phyloP scores from a whole-genome alignment of 2,113 vertebrate species.

The Melanerpes aurifrons region DNA sequence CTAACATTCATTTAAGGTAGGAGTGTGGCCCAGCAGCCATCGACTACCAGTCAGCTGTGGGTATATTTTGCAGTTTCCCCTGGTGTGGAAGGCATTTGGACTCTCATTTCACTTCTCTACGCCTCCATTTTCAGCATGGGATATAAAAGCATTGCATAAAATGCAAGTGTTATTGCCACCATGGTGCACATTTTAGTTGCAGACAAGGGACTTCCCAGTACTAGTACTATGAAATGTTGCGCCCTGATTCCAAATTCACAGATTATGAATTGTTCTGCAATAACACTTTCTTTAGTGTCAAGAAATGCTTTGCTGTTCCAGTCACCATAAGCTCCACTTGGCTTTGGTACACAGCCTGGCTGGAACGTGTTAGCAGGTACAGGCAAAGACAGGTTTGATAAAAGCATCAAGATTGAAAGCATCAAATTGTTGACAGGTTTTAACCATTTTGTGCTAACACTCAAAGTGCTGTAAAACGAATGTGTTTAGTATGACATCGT shows the following conservation, averaged over 20 bases:
- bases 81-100: neutral
- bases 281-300: neutral
- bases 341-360: neutral
- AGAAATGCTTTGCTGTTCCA: neutral
- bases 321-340: neutral
- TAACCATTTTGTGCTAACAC: rapidly evolving
- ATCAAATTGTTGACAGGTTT: neutral
- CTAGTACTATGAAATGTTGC: neutral
- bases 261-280: constrained; percentile 1
- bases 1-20: rapidly evolving
- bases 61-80: neutral
- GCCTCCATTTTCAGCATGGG: neutral
- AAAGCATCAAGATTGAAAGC: neutral
- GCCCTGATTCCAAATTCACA: neutral
- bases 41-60: neutral
- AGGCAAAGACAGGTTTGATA: neutral
- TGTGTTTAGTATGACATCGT: neutral
- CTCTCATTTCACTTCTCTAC: neutral
- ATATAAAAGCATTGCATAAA: neutral
- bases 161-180: neutral
- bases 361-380: neutral
- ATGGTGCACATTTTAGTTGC: neutral
- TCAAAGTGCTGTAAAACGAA: neutral
- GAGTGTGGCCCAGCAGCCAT: neutral
- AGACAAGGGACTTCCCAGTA: neutral